phyloP scores from a whole-genome alignment of 2,888 invertebrate genomes.

The Idaea biselata region DNA sequence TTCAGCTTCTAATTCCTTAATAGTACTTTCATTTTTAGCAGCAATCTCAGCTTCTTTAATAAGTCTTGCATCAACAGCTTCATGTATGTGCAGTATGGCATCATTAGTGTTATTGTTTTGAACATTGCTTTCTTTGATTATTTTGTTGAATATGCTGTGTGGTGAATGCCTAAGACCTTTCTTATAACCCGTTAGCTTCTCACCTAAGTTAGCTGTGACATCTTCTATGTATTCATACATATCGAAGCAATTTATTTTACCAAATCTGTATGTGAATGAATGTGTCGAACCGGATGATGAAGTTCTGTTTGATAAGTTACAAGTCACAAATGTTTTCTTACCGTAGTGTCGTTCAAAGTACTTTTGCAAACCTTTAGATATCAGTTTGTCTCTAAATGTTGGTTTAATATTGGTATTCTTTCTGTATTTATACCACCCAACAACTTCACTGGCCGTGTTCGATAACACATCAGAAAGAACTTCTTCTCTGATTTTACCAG shows the following conservation, averaged over 20 bases:
- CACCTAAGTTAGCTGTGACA: constrained; percentile 78
- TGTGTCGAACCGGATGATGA: constrained; percentile 80
- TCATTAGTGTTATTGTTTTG: constrained; percentile 60
- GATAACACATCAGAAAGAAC: constrained; percentile 76
- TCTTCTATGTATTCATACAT: constrained; percentile 77
- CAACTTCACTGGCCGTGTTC: constrained; percentile 76
- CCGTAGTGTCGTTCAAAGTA: constrained; percentile 76
- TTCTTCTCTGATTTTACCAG: constrained; percentile 80
- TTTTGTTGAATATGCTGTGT: constrained; percentile 66
- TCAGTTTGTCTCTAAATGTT: constrained; percentile 82
- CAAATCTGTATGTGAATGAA: constrained; percentile 82
- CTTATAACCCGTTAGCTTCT: constrained; percentile 72
- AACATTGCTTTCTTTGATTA: constrained; percentile 65
- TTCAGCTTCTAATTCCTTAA: constrained; percentile 70
- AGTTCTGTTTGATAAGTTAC: constrained; percentile 78
- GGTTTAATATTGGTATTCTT: constrained; percentile 75
- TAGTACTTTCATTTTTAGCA: constrained; percentile 62
- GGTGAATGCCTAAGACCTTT: constrained; percentile 55
- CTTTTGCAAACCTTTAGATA: constrained; percentile 82
- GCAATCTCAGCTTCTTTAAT: constrained; percentile 64
- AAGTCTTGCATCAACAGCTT: constrained; percentile 66
- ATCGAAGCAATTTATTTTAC: constrained; percentile 78
- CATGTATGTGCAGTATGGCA: constrained; percentile 68
- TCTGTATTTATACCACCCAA: constrained; percentile 86
- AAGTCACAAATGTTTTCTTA: constrained; percentile 82